Conservation (phyloP, 64 coral and sea anemone species). For the Montipora foliosa region DNA sequence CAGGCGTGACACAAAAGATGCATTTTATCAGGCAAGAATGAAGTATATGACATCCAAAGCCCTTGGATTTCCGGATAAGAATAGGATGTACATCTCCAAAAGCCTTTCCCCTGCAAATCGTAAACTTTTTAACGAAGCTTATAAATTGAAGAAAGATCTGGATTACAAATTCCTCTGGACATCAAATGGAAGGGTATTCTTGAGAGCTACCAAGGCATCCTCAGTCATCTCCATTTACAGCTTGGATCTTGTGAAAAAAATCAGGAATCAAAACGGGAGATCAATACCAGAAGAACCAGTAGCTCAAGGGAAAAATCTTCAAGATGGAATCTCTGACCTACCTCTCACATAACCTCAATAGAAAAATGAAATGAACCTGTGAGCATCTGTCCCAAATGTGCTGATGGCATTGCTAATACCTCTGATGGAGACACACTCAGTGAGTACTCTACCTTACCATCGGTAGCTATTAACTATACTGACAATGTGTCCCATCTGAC, state of each 20-base stretch:
- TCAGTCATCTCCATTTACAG: no score
- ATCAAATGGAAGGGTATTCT: slow-evolving; percentile 2
- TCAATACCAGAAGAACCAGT: neutral
- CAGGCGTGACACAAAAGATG: slow-evolving; percentile 4
- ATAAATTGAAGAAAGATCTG: slow-evolving; percentile 19
- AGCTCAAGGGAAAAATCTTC: no score
- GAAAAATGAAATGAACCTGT: neutral
- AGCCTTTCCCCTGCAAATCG: neutral
- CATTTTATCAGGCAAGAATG: slow-evolving; percentile 5
- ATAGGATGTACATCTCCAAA: slow-evolving; percentile 21
- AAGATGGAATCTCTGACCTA: no score
- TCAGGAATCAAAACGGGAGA: neutral
- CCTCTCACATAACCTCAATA: no score
- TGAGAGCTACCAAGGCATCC: neutral
- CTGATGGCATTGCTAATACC: neutral
- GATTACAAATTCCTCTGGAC: slow-evolving; percentile 27
- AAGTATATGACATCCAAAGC: neutral
- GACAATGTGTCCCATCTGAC: no score
- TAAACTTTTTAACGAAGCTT: slow-evolving; percentile 16
- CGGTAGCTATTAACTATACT: no score
- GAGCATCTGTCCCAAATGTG: neutral
- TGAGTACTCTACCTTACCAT: no score
- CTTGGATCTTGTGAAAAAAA: neutral
- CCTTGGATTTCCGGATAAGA: neutral
- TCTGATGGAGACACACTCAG: neutral